These are phyloP conservation scores for Drosophila lini DNA, from an alignment of 1,140 invertebrate species.

Conservation along the genomic window DNA sequence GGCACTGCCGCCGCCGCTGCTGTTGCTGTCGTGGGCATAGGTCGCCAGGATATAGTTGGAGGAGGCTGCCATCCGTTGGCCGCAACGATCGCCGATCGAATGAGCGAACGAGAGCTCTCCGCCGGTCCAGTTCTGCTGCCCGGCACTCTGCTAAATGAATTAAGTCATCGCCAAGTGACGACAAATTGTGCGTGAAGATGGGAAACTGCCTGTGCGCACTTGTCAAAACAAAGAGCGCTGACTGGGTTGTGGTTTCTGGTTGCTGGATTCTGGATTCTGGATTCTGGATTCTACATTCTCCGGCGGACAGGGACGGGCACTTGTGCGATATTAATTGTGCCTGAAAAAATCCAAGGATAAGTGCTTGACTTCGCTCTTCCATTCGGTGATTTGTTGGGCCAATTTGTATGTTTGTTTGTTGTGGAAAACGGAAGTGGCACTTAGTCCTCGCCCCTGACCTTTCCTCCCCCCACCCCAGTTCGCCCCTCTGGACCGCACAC, in stretches of 20 bases:
- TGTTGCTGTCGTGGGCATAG: conserved; percentile 35
- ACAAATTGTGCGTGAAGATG: conserved; percentile 83
- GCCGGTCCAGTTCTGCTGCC: not conserved
- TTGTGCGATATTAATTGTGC: conserved; percentile 66
- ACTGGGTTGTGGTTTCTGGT: not conserved
- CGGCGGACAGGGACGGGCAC: conserved; percentile 35
- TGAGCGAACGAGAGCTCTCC: conserved; percentile 20
- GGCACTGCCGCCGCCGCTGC: conserved; percentile 9
- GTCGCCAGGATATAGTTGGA: conserved; percentile 35
- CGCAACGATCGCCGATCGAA: conserved; percentile 45
- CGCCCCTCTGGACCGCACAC: conserved; percentile 36
- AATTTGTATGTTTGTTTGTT: conserved; percentile 25
- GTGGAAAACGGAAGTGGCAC: conserved; percentile 56
- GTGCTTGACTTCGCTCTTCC: conserved; percentile 28
- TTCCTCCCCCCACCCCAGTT: not conserved
- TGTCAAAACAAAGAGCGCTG: conserved; percentile 67
- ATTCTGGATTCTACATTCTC: not conserved
- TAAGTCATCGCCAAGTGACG: conserved; percentile 83
- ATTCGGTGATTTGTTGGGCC: conserved; percentile 27
- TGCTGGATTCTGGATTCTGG: not conserved
- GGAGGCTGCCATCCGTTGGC: conserved; percentile 27
- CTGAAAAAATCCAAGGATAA: conserved; percentile 35
- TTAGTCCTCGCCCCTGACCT: conserved; percentile 29
- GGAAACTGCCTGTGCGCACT: conserved; percentile 58
- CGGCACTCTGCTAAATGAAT: conserved; percentile 78